phyloP scores from a whole-genome alignment of 2,888 invertebrate genomes.

The Melinaea menophilus region DNA sequence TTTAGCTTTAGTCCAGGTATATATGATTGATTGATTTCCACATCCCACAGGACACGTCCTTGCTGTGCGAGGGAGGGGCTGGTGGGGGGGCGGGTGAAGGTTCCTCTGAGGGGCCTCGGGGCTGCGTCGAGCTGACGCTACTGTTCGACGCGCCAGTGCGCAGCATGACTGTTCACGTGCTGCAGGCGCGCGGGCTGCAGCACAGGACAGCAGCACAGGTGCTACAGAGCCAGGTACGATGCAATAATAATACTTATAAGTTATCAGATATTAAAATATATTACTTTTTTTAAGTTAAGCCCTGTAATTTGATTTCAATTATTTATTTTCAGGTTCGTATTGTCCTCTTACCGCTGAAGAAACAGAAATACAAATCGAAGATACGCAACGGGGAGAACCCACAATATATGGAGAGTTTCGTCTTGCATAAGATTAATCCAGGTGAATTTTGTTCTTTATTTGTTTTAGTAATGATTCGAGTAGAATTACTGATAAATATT shows the following conservation, averaged over 20 bases:
- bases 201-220: constrained; percentile 71
- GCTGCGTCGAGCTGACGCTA: constrained; percentile 91
- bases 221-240: constrained; percentile 64
- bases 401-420: constrained; percentile 95
- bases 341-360: constrained; percentile 92
- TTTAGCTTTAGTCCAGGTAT: too few relatives aligned
- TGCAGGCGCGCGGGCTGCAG: constrained; percentile 90
- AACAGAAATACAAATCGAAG: constrained; percentile 96
- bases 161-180: constrained; percentile 94
- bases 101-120: constrained; percentile 71
- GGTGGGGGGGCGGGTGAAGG: constrained; percentile 40
- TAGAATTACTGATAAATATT: constrained; percentile 2
- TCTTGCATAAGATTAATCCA: constrained; percentile 93
- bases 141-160: constrained; percentile 93
- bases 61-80: constrained; percentile 68
- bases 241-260: not conserved
- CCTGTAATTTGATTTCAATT: constrained; percentile 7
- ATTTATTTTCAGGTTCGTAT: constrained; percentile 84
- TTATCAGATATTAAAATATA: not conserved
- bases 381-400: constrained; percentile 94
- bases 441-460: constrained; percentile 57
- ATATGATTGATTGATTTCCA: too few relatives aligned
- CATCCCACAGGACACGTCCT: constrained; percentile 66
- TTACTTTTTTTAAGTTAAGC: constrained; percentile 9
- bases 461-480: not conserved